These are phyloP conservation scores for Antigone vipio DNA, from an alignment of 2,113 vertebrate species.

Conservation along the genomic window DNA sequence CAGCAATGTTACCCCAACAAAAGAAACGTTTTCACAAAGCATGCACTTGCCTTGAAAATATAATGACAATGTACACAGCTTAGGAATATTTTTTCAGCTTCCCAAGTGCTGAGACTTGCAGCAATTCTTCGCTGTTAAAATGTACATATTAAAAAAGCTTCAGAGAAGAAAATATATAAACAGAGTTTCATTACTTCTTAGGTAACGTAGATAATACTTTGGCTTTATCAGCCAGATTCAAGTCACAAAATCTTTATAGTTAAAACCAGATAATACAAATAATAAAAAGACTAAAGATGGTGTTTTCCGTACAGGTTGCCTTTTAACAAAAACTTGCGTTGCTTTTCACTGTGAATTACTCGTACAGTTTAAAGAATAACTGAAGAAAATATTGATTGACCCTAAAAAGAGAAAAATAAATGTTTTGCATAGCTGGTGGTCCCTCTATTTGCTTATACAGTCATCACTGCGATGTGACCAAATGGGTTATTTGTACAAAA, in stretches of 20 bases:
- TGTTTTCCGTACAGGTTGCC: background rate
- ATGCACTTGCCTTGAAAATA: background rate
- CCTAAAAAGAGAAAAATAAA: background rate
- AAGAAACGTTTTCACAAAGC: background rate
- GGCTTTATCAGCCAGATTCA: background rate
- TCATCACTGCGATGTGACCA: background rate
- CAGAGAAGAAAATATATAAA: background rate
- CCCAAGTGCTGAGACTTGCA: background rate
- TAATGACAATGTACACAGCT: background rate
- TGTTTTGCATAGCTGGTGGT: accelerated
- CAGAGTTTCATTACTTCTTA: background rate
- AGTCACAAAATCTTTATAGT: background rate
- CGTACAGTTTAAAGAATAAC: background rate
- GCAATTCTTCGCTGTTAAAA: background rate
- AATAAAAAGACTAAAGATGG: background rate
- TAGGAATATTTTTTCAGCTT: background rate
- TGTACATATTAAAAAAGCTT: background rate
- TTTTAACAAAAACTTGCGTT: background rate
- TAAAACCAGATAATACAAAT: background rate
- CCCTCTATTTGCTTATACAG: background rate
- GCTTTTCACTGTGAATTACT: background rate
- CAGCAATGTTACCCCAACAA: background rate
- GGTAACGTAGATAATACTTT: background rate
- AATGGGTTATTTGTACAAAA: background rate
- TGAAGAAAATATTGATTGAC: background rate